Base-by-base conservation (phyloP, 2,113 vertebrate species). In the Percopsis transmontana region DNA sequence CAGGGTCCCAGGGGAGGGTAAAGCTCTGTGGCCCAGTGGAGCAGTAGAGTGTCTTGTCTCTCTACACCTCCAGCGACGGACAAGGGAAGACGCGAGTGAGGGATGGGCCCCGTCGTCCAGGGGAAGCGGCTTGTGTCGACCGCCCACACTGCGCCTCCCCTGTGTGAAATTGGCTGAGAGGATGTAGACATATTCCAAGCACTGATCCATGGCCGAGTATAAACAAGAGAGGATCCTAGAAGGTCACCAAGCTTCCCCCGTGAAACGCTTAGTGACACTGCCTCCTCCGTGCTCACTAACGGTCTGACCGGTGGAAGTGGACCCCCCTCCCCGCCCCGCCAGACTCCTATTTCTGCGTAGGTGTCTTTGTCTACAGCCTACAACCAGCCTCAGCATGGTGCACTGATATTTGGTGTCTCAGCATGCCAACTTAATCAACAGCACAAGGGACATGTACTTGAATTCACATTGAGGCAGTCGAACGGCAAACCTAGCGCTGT, bases 121-220 rank as follows among this genome's bases (percentile, higher is more conserved):
- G 87, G 84, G 87, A 88, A 89, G 80, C 84, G 86, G 81, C 87
- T 88, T 90, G 87, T 90, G 87, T 89, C 87, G 81, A 83, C 84
- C 89, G 88, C 87, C 89, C 85, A 87, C 91, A 83, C 90, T 63
- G 81, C 86, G 84, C 87, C 84, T 92, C 84, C 87, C 76, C 84
- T 89, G 89, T 92, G 91, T 92, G 92, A 93, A 91, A 92, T 91
- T 92, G 90, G 86, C 85, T 91, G 91, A 91, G 87, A 90, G 90
- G 87, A 93, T 93, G 91, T 92, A 93, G 92, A 93, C 92, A 89
- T 93, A 92, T 93, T 93, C 92, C 85, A 85, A 83, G 87, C 92
- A 81, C 86, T 93, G 92, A 93, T 93, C 92, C 92, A 92, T 93
- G 87, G 89, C 87, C 74, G 79, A 82, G 89, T 85, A 89, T 92